Percentiles rank a stretch among this genome's conserved stretches.
phyloP scores from a whole-genome alignment of 2,888 invertebrate species.

The Eubasilissa splendida region DNA sequence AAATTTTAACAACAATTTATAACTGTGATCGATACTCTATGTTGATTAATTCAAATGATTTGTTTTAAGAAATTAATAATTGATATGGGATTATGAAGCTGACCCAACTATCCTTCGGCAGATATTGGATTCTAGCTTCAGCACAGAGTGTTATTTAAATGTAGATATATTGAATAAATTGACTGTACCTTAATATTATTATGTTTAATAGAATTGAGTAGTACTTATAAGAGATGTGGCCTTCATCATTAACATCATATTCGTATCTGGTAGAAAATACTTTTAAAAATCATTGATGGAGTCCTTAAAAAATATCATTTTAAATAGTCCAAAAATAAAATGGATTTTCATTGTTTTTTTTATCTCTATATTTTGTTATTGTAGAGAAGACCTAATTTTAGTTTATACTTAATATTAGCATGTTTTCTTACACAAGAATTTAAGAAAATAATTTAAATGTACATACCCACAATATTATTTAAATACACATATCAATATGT shows the following conservation, averaged over 20 bases:
- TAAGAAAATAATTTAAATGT: conserved; percentile 7
- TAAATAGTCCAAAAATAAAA: conserved; percentile 19
- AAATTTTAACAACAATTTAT: conserved; percentile 16
- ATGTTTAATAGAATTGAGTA: background rate
- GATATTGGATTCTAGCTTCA: background rate
- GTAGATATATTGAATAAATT: background rate
- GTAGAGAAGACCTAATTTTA: conserved; percentile 17
- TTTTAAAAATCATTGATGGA: conserved; percentile 14
- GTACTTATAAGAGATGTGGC: conserved; percentile 40
- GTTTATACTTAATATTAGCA: background rate
- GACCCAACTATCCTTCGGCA: conserved; percentile 13
- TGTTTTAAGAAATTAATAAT: background rate
- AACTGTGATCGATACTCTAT: conserved; percentile 14
- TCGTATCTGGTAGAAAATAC: background rate
- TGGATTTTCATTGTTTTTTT: background rate
- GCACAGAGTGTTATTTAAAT: too few species aligned
- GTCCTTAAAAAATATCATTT: conserved; percentile 27
- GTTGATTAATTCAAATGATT: background rate
- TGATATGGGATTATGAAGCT: background rate
- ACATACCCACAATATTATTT: background rate
- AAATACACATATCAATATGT: background rate
- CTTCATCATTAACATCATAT: conserved; percentile 44
- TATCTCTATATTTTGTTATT: background rate
- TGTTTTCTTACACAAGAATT: background rate
- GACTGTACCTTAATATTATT: conserved; percentile 25